Evolutionary conservation across 2,113 vertebrate genomes (phyloP), one percentile per base, ranked within the genome.

Genomic region (Chaetodon trifascialis): DNA sequence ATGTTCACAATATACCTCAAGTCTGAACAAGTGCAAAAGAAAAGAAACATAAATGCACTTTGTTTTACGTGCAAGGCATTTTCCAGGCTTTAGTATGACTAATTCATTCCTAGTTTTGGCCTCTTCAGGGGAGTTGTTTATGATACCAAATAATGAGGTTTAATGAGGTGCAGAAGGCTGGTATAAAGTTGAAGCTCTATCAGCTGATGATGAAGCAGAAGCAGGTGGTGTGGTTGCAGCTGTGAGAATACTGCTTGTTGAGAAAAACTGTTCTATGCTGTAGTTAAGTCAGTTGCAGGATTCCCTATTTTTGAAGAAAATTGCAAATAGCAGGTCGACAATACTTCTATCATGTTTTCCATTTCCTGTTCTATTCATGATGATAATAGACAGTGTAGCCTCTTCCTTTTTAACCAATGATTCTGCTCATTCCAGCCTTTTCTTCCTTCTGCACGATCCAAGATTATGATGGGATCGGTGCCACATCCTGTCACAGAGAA

Each of bases 371-470:
- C 6, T 58, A n/a, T 42, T 72, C 62, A 36, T 42, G 60, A 4
- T 60, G 47, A 66, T 67, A 55, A 70, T 6, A 75, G 63, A 62
- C 14, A 1, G 14, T 12, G 3, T 8, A 66, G 49, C n/a, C 36
- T 19, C 44, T 38, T 89, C 19, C 9, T 58, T 21, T 74, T 17
- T 34, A 11, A 55, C 40, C 47, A 46, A 10, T 73, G 47, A 71
- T 44, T 81, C 46, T 34, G 40, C 70, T 73, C 54, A 60, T 79
- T 84, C 8, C 42, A 59, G 36, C 42, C 7, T 59, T 66, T 71
- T 87, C 70, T 73, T 86, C 52, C 63, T 34, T 58, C 78, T 78
- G 71, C 74, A 69, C 36, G 40, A 83, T 79, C 49, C 4, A 34
- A 72, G 73, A 86, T 82, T 56, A 74, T 79, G 44, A 66, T 58